Evolutionary conservation across 2,797 vertebrate genomes (phyloP).

Genomic region (Acipenser ruthenus): DNA sequence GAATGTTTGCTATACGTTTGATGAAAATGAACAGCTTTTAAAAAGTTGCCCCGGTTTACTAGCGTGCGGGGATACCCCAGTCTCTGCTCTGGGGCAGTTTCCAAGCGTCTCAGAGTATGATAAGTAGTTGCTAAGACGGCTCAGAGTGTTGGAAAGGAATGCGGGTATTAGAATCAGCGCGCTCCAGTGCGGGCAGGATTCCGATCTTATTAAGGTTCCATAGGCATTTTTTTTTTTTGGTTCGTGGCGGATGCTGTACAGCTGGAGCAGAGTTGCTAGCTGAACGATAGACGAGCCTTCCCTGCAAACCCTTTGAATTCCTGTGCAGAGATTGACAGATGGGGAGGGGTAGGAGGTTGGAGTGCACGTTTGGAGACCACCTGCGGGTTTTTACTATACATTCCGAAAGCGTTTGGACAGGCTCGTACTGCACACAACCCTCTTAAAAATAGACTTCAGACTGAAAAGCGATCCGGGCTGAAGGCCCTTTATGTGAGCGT

Average conservation of each 20-base stretch:
- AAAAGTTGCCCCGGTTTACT: no score
- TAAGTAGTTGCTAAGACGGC: no score
- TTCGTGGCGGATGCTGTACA: background rate
- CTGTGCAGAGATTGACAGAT: conserved; percentile 13
- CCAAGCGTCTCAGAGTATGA: no score
- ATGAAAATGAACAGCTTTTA: no score
- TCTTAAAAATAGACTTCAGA: conserved; percentile 23
- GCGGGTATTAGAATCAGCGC: no score
- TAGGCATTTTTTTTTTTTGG: background rate
- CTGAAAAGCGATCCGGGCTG: conserved; percentile 28
- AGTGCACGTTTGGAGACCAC: conserved; percentile 34
- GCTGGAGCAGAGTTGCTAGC: background rate
- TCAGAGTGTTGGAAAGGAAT: no score
- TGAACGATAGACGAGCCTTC: background rate
- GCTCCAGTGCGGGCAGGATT: no score
- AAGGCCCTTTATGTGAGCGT: conserved; percentile 49
- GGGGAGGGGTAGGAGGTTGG: conserved; percentile 1
- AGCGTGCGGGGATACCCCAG: no score
- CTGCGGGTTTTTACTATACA: conserved; percentile 43
- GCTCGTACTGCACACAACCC: conserved; percentile 38
- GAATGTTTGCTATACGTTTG: no score
- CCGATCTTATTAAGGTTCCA: no score
- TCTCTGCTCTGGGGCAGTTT: no score
- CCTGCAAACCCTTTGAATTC: background rate
- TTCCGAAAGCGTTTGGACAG: conserved; percentile 31